Conservation (phyloP, 2,888 invertebrate genomes). For the Dione juno region DNA sequence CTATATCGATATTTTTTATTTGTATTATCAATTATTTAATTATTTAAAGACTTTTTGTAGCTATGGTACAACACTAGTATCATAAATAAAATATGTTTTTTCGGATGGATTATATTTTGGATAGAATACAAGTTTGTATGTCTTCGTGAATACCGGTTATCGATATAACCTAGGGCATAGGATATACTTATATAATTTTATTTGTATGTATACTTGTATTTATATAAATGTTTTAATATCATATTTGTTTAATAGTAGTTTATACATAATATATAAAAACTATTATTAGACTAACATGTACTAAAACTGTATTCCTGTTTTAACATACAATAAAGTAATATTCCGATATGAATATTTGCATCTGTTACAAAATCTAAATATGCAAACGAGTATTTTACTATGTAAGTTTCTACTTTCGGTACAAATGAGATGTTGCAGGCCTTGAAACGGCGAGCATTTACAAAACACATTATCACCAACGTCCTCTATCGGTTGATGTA, state of each 20-base stretch:
- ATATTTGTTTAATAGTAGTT: too few species aligned
- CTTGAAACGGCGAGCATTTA: conserved; percentile 69
- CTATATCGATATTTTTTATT: neutral
- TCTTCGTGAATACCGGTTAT: neutral
- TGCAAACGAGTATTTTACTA: conserved; percentile 64
- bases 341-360: conserved; percentile 45
- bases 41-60: neutral
- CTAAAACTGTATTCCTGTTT: neutral
- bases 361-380: conserved; percentile 48
- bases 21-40: neutral
- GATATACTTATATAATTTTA: neutral
- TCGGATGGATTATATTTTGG: neutral
- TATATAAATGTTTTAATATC: too few species aligned
- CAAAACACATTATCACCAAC: conserved; percentile 58
- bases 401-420: conserved; percentile 73
- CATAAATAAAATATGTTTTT: neutral
- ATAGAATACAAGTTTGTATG: neutral
- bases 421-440: conserved; percentile 71
- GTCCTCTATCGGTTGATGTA: conserved; percentile 53
- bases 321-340: conserved; percentile 21
- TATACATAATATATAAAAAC: neutral
- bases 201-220: too few species aligned
- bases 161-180: neutral
- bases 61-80: neutral
- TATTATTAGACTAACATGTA: neutral